Conservation (phyloP, 37 sponge, comb jelly and placozoan species). For the Corticium candelabrum region DNA sequence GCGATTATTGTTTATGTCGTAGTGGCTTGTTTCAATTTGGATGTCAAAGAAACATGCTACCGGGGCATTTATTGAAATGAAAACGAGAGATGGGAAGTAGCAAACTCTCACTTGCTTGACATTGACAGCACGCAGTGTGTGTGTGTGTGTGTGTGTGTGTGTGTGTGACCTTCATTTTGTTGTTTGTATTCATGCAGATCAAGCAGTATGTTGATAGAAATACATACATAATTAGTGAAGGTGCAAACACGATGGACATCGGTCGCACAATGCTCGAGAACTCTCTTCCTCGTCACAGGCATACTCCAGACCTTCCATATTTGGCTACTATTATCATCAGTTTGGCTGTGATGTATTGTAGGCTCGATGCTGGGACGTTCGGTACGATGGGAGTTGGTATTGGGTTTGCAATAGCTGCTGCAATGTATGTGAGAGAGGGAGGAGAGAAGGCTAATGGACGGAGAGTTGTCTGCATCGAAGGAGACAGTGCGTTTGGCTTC, state of each 20-base stretch:
- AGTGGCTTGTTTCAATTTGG: no score
- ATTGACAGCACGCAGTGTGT: no score
- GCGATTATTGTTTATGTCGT: no score
- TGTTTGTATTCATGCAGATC: neutral
- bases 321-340: neutral
- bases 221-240: slow-evolving; percentile 64
- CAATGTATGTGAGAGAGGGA: slow-evolving; percentile 1
- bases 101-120: no score
- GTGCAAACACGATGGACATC: slow-evolving; percentile 88
- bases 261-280: slow-evolving; percentile 63
- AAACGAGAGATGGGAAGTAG: no score
- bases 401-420: slow-evolving; percentile 89
- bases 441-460: neutral
- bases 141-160: no score
- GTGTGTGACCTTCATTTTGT: no score
- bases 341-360: slow-evolving; percentile 8
- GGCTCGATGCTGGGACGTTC: slow-evolving; percentile 92
- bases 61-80: neutral
- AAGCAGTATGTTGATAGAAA: neutral
- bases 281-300: slow-evolving; percentile 61
- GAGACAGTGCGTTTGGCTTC: slow-evolving; percentile 96
- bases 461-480: slow-evolving; percentile 65
- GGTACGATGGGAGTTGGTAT: slow-evolving; percentile 88
- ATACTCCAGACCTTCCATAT: neutral
- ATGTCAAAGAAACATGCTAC: neutral